A percentile compares a stretch with the other conserved stretches of the same genome.
Evolutionary conservation across 2,888 invertebrate genomes (phyloP).

Genomic region (Idaea dimidiata): DNA sequence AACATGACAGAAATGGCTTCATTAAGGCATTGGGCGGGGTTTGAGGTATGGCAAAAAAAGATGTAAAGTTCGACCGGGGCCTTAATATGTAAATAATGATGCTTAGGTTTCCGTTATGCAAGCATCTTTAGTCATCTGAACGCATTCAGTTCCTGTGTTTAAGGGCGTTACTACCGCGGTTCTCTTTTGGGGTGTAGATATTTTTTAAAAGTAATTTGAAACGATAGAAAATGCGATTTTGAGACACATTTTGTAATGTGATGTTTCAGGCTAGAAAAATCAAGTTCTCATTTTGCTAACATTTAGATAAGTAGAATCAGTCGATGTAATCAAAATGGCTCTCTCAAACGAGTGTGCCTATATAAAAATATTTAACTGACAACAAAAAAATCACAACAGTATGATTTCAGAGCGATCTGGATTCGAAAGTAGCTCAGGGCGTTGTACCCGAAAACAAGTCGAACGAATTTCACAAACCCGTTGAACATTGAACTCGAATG

Average conservation of each 20-base stretch:
- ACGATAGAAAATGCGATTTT: not conserved
- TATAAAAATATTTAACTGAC: constrained; percentile 23
- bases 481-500: constrained; percentile 34
- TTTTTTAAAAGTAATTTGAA: not conserved
- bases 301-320: not conserved
- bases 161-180: constrained; percentile 38
- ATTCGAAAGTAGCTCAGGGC: constrained; percentile 37
- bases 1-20: constrained; percentile 78
- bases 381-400: constrained; percentile 45
- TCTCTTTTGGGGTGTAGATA: constrained; percentile 8
- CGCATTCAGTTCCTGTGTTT: constrained; percentile 55
- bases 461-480: constrained; percentile 36
- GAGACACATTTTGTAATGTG: not conserved
- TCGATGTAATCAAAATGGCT: not conserved
- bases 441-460: constrained; percentile 38
- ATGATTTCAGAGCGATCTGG: constrained; percentile 44
- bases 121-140: constrained; percentile 64
- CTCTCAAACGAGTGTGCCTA: not conserved
- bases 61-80: constrained; percentile 52
- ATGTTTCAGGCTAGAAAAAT: not conserved
- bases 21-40: constrained; percentile 70
- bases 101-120: constrained; percentile 64
- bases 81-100: constrained; percentile 77
- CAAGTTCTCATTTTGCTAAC: not conserved
- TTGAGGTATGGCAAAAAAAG: constrained; percentile 69